Evolutionary conservation across 2,888 invertebrate genomes (phyloP).

Genomic region (Epirrhoe alternata): DNA sequence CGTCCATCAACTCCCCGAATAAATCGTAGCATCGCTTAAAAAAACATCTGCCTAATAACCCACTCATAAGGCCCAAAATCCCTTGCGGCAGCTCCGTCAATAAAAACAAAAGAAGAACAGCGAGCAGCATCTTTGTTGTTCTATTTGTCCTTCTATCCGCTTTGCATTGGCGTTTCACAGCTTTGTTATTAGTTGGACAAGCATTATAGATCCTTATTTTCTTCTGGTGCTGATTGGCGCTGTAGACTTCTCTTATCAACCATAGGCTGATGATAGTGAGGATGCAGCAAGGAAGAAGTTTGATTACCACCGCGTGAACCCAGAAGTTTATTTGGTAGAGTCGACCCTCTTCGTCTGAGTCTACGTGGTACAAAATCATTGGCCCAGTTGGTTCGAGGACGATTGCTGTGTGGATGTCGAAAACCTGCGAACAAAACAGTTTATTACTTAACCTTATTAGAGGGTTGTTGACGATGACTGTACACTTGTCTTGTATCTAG

Average conservation of each 20-base stretch:
- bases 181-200: conserved; percentile 72
- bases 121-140: conserved; percentile 95
- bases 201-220: conserved; percentile 81
- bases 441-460: not conserved
- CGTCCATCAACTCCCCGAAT: conserved; percentile 95
- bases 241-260: conserved; percentile 89
- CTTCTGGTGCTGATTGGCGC: conserved; percentile 88
- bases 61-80: conserved; percentile 80
- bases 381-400: conserved; percentile 81
- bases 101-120: conserved; percentile 93
- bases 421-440: conserved; percentile 66
- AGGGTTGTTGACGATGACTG: no score
- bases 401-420: conserved; percentile 78
- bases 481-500: no score
- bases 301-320: conserved; percentile 92
- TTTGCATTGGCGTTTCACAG: conserved; percentile 71
- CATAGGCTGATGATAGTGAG: conserved; percentile 90
- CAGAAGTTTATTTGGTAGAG: conserved; percentile 91
- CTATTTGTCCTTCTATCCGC: conserved; percentile 86
- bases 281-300: conserved; percentile 91
- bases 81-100: conserved; percentile 95
- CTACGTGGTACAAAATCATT: conserved; percentile 78
- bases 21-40: conserved; percentile 92
- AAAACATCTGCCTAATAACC: conserved; percentile 87
- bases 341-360: conserved; percentile 85